Evolutionary conservation across 2,888 invertebrate species (phyloP), one percentile per base, ranked within the genome.

Genomic region (Pristionchus fissidentatus): DNA sequence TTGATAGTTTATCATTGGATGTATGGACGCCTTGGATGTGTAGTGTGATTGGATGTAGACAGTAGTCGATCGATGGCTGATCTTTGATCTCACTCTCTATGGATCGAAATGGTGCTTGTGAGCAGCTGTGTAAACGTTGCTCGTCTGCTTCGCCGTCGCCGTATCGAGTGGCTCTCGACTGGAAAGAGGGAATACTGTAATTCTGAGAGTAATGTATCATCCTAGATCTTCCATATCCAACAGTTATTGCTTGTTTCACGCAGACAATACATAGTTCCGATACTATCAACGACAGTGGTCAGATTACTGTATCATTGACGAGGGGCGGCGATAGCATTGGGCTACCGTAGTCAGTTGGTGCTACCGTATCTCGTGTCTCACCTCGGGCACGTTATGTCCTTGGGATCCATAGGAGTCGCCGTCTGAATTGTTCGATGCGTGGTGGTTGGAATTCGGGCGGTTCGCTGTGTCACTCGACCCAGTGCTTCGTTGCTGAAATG

Each of bases 1-100:
- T 70, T 70, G 70, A 70, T 70, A 70, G 70, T 70, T 70, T 70
- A 70, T 70, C 70, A 26, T 22, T 41, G 70, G 70, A 70, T 70
- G 70, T 70, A 70, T 41, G 26, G 70, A 41, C 70, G 70, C 70
- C 43, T 70, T 70, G 41, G 70, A 41, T 32, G n/a, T n/a, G n/a
- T n/a, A n/a, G n/a, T n/a, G n/a, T n/a, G n/a, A n/a, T n/a, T n/a
- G n/a, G n/a, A n/a, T n/a, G n/a, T n/a, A n/a, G n/a, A n/a, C n/a
- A n/a, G n/a, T n/a, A n/a, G n/a, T n/a, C n/a, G n/a, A n/a, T n/a
- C n/a, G n/a, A n/a, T n/a, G n/a, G n/a, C n/a, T n/a, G n/a, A n/a
- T n/a, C n/a, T n/a, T n/a, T n/a, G n/a, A n/a, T n/a, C n/a, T n/a
- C n/a, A n/a, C n/a, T n/a, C n/a, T n/a, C n/a, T n/a, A n/a, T n/a